phyloP scores from a whole-genome alignment of 2,888 invertebrate species.

The Lithophane ornitopus region DNA sequence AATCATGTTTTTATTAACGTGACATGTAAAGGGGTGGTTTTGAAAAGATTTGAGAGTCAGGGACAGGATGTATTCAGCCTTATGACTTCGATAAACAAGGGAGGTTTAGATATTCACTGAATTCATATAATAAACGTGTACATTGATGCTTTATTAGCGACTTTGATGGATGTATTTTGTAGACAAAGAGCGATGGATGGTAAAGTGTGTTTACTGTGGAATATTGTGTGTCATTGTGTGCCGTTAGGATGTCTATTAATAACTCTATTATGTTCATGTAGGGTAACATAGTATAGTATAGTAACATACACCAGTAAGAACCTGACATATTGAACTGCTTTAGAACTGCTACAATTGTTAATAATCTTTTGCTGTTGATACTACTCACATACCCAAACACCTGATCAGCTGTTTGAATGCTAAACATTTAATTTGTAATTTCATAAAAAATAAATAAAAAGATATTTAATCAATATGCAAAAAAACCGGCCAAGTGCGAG shows the following conservation, averaged over 20 bases:
- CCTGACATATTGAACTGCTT: neutral
- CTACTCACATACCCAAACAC: neutral
- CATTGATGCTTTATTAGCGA: constrained; percentile 16
- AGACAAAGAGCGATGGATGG: constrained; percentile 25
- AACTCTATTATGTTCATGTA: neutral
- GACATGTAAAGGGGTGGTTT: constrained; percentile 44
- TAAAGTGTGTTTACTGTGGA: constrained; percentile 14
- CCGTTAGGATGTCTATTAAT: neutral
- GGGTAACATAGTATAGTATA: neutral
- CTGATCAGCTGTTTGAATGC: neutral
- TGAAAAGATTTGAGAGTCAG: constrained; percentile 42
- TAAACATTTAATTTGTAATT: neutral
- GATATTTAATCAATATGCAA: too few relatives aligned
- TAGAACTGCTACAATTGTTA: neutral
- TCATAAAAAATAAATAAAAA: too few relatives aligned
- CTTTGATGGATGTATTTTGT: constrained; percentile 35
- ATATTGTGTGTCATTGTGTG: constrained; percentile 1
- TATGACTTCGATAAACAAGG: constrained; percentile 29
- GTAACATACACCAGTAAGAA: neutral
- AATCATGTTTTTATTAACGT: constrained; percentile 63
- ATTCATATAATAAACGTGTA: neutral
- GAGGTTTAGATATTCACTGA: neutral
- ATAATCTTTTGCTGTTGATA: neutral
- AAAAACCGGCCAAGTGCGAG: too few relatives aligned
- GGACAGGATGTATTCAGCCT: constrained; percentile 45